Base-by-base conservation (phyloP, 2,888 invertebrate species). In the Hirtodrosophila duncani region DNA sequence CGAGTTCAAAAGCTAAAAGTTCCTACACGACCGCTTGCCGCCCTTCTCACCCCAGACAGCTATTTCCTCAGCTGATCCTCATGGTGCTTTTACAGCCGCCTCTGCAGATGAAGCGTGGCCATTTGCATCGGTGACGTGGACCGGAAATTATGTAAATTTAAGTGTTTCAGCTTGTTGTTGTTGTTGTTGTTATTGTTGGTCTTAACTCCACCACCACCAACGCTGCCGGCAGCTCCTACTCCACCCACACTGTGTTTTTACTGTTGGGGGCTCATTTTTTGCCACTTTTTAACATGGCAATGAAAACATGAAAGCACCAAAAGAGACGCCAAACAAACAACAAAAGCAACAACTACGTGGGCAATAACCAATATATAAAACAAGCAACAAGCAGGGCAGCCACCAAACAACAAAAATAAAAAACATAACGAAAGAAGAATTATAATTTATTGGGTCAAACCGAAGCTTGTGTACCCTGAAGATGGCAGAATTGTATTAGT, bases 131-230 rank as follows among this genome's bases (percentile, higher is more conserved):
- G 69, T 64, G 82, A 82, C 70, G 82, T 78, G 66, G 70, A 82
- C 68, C 78, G 81, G 77, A 78, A 81, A 78, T 78, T 81, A 78
- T 78, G 77, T 82, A 78, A 78, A 78, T 78, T 80, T 80, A 78
- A 78, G 81, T 78, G 77, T 82, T 80, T 79, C 58, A 51, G n/a
- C n/a, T n/a, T n/a, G n/a, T n/a, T 44, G 53, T 67, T 67, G 65
- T 50, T 64, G 63, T 58, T 45, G 37, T 24, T 9, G 33, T 16
- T 23, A 10, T 7, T 30, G 11, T 14, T 23, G 36, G 16, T 29
- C 9, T 10, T 17, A n/a, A n/a, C n/a, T n/a, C n/a, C n/a, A n/a
- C n/a, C n/a, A n/a, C n/a, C n/a, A n/a, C n/a, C n/a, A n/a, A n/a
- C n/a, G n/a, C n/a, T n/a, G n/a, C n/a, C n/a, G n/a, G n/a, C n/a